A percentile compares a stretch with the other conserved stretches of the same genome.
These are phyloP conservation scores for Marisa cornuarietis DNA, from an alignment of 1,140 invertebrate species.

Conservation along the genomic window DNA sequence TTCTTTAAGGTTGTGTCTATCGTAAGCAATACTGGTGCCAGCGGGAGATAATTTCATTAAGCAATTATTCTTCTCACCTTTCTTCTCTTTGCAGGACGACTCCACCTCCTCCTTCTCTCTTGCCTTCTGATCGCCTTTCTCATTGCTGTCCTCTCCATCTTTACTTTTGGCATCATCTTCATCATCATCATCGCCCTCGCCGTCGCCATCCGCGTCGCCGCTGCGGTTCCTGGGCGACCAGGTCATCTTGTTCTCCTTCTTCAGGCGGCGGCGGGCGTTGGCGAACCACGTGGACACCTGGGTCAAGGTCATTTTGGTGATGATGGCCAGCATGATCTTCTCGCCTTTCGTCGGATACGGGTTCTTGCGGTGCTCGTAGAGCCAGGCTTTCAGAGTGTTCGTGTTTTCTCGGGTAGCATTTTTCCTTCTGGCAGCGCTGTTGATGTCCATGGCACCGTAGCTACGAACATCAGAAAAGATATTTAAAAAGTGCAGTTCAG, in stretches of 20 bases:
- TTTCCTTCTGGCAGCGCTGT: conserved; percentile 90
- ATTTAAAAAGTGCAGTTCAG: neutral
- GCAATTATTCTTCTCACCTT: no score
- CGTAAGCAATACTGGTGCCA: no score
- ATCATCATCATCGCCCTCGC: conserved; percentile 47
- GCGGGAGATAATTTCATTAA: no score
- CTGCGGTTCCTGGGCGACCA: conserved; percentile 94
- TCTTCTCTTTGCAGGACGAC: neutral
- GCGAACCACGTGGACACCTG: conserved; percentile 70
- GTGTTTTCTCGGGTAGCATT: conserved; percentile 97
- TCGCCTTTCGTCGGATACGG: conserved; percentile 99
- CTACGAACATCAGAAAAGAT: conserved; percentile 68
- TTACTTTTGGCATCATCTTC: conserved; percentile 35
- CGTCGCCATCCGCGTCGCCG: conserved; percentile 72
- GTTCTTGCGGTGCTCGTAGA: conserved; percentile 98
- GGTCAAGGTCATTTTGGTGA: conserved; percentile 98
- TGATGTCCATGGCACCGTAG: conserved; percentile 91
- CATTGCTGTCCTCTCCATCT: conserved; percentile 5
- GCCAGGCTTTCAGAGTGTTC: conserved; percentile 94
- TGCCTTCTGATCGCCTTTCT: conserved; percentile 10
- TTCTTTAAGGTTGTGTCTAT: no score
- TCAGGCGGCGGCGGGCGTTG: conserved; percentile 69
- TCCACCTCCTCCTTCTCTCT: conserved; percentile 6
- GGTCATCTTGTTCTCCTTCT: conserved; percentile 99
- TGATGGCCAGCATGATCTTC: conserved; percentile 98